Conservation (phyloP, 2,113 vertebrate genomes). For the Vicugna pacos region DNA sequence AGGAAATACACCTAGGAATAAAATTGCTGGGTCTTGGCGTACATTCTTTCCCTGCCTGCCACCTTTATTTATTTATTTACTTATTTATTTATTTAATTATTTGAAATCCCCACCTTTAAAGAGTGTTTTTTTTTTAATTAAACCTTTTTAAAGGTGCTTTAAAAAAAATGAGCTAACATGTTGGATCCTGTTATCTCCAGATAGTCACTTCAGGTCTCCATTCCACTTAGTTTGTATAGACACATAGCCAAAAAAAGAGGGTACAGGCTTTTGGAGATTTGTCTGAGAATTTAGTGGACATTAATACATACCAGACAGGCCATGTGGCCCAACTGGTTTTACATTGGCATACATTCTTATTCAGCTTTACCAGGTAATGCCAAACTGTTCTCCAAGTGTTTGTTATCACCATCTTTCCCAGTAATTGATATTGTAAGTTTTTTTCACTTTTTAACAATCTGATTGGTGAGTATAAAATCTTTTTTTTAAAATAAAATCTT, state of each 20-base stretch:
- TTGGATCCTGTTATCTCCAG: neutral
- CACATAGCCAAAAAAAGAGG: neutral
- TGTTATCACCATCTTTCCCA: neutral
- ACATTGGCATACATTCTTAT: neutral
- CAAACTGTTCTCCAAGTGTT: neutral
- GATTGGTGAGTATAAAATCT: neutral
- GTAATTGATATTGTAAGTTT: neutral
- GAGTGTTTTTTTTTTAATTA: neutral
- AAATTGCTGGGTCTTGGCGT: neutral
- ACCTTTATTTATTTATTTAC: no score
- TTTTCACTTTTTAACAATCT: neutral
- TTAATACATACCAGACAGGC: neutral
- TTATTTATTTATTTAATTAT: no score
- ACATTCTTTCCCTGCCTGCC: neutral
- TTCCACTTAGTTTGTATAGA: neutral
- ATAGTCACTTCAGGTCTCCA: neutral
- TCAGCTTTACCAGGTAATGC: neutral
- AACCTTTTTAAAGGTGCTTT: constrained; percentile 25
- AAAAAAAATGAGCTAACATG: neutral
- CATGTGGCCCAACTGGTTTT: neutral
- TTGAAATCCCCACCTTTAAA: neutral
- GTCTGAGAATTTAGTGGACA: neutral
- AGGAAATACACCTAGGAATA: neutral
- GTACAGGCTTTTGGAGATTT: neutral
- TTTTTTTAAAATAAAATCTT: neutral